Conservation (phyloP, 2,797 vertebrate species). For the Nyctalus aviator region DNA sequence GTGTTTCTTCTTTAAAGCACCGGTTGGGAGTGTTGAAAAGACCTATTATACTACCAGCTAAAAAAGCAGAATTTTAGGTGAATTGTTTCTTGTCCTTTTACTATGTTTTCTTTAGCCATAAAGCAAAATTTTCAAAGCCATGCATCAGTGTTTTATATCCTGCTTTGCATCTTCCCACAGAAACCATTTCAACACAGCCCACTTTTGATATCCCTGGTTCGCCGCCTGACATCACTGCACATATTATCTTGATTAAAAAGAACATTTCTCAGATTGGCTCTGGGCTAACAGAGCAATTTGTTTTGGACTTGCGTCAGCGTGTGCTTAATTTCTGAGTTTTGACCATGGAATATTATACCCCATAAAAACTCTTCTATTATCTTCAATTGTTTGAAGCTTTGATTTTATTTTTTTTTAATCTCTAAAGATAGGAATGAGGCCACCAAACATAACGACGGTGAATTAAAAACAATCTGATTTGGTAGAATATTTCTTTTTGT, state of each 20-base stretch:
- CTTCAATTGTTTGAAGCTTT: not conserved
- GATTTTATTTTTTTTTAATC: not conserved
- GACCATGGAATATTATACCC: not conserved
- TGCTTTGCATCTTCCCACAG: not conserved
- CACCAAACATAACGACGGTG: constrained; percentile 42
- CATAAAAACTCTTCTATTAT: not conserved
- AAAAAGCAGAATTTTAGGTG: not conserved
- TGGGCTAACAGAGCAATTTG: not conserved
- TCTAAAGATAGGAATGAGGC: not conserved
- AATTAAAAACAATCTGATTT: constrained; percentile 72
- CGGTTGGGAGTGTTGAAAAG: not conserved
- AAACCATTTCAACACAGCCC: not conserved
- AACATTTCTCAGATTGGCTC: not conserved
- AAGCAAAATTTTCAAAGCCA: not conserved
- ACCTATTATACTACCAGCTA: not conserved
- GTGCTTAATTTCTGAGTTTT: not conserved
- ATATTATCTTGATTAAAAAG: not conserved
- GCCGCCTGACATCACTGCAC: not conserved
- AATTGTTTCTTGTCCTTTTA: not conserved
- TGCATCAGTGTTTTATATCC: not conserved
- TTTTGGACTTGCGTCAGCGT: not conserved
- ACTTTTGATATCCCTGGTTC: not conserved
- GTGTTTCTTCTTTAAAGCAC: not conserved
- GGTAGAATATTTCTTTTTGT: constrained; percentile 53
- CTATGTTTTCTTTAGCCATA: not conserved